Evolutionary conservation across 2,888 invertebrate genomes (phyloP).

Genomic region (Cataglyphis albicans): DNA sequence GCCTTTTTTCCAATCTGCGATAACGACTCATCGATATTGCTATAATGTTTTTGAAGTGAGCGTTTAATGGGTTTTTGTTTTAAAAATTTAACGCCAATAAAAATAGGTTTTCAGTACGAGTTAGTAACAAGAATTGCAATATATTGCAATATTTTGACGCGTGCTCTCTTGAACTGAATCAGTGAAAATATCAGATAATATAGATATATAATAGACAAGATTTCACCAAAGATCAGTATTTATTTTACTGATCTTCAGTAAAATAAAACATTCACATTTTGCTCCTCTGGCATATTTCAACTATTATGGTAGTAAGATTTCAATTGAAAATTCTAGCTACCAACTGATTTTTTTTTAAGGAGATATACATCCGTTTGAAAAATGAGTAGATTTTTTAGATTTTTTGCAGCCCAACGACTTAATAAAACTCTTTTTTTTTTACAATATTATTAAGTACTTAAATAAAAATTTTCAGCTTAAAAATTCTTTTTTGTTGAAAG

Average conservation of each 20-base stretch:
- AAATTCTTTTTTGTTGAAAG: too few species aligned
- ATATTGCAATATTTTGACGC: background rate
- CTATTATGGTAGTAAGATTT: background rate
- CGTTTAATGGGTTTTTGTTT: conserved; percentile 1
- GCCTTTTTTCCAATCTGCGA: background rate
- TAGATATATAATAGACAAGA: background rate
- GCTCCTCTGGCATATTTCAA: background rate
- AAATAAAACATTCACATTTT: background rate
- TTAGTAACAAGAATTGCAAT: background rate
- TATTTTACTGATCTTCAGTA: background rate
- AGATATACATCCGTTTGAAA: too few species aligned
- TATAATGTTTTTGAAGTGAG: background rate
- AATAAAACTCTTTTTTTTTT: too few species aligned
- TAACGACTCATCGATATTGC: conserved; percentile 7
- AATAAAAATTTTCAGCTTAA: too few species aligned
- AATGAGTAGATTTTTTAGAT: too few species aligned
- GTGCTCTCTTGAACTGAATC: background rate
- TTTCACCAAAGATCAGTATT: background rate
- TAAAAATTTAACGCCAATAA: conserved; percentile 29
- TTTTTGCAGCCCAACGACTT: too few species aligned
- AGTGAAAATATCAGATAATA: background rate
- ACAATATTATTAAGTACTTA: too few species aligned
- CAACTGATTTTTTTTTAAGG: background rate
- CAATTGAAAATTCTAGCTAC: background rate
- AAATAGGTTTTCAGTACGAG: background rate